Evolutionary conservation across 2,888 invertebrate species (phyloP), one percentile per base, ranked within the genome.

Genomic region (Erebia ligea): DNA sequence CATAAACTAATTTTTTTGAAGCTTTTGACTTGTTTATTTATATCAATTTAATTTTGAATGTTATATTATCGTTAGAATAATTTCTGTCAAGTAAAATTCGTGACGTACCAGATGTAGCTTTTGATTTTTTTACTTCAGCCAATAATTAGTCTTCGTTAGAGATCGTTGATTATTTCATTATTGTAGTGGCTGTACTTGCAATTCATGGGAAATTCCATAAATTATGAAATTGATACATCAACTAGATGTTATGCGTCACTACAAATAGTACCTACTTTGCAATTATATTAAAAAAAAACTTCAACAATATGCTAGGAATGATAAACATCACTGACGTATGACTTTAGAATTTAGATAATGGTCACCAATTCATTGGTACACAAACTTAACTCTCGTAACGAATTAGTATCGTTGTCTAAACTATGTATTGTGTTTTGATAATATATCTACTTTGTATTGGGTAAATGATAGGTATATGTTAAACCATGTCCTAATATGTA

Each of bases 401-500:
- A 50, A n/a, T 4, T n/a, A 6, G 6, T 5, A 50, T 5, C 15
- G n/a, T 17, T n/a, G 8, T n/a, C 50, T 50, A n/a, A n/a, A 50
- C n/a, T n/a, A 50, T 50, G 50, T 17, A 8, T 50, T 8, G 8
- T 50, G 50, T 13, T 48, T 48, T 15, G 15, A 13, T 15, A 1
- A 3, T n/a, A n/a, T n/a, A n/a, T n/a, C n/a, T n/a, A 50, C n/a
- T 50, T n/a, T n/a, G n/a, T 52, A 52, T 17, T 8, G 1, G n/a
- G 17, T 50, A n/a, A 2, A 13, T 45, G 45, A 45, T 13, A 45
- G 59, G 17, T 19, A 19, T 19, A 19, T 19, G 19, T 56, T 65
- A 3, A 56, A 65, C 21, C 64, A 13, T 21, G 21, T 56, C 21
- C 17, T 67, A 40, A 25, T 67, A 13, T 67, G 34, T 73, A 63